A percentile compares a stretch with the other conserved stretches of the same genome.
Evolutionary conservation across 2,888 invertebrate species (phyloP).

Genomic region (Brenthis daphne): DNA sequence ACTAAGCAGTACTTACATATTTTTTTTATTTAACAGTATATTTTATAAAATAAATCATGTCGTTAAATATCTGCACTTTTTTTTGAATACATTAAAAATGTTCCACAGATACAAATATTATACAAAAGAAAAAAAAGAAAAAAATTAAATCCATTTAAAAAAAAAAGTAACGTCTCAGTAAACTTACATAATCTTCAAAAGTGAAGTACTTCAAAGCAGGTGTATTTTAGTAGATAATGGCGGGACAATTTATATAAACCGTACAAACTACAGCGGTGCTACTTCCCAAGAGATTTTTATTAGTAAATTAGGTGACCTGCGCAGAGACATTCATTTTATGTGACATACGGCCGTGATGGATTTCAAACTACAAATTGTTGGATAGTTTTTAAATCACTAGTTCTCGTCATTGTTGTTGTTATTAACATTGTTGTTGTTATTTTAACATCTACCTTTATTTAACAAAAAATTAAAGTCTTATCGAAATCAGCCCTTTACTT

Average conservation of each 20-base stretch:
- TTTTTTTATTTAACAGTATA: too few species aligned
- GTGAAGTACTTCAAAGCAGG: not conserved
- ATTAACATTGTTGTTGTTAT: not conserved
- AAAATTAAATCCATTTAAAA: too few species aligned
- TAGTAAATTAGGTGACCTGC: conserved; percentile 74
- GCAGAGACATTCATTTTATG: conserved; percentile 42
- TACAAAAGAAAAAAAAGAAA: too few species aligned
- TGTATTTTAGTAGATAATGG: not conserved
- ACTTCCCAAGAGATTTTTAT: conserved; percentile 68
- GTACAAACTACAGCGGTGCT: conserved; percentile 79
- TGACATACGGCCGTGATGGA: conserved; percentile 41
- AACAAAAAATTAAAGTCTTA: too few species aligned
- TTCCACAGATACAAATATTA: too few species aligned
- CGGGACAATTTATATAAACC: not conserved
- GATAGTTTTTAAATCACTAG: not conserved
- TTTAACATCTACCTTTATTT: too few species aligned
- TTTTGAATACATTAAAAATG: too few species aligned
- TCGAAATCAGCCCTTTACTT: too few species aligned
- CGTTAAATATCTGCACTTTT: too few species aligned
- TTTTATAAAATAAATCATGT: too few species aligned
- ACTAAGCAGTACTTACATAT: too few species aligned
- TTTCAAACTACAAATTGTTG: conserved; percentile 30
- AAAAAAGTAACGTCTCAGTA: not conserved
- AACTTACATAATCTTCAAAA: not conserved
- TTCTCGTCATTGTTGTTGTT: not conserved